Evolutionary conservation across 2,888 invertebrate genomes (phyloP).

Genomic region (Drosophila parthenogenetica): DNA sequence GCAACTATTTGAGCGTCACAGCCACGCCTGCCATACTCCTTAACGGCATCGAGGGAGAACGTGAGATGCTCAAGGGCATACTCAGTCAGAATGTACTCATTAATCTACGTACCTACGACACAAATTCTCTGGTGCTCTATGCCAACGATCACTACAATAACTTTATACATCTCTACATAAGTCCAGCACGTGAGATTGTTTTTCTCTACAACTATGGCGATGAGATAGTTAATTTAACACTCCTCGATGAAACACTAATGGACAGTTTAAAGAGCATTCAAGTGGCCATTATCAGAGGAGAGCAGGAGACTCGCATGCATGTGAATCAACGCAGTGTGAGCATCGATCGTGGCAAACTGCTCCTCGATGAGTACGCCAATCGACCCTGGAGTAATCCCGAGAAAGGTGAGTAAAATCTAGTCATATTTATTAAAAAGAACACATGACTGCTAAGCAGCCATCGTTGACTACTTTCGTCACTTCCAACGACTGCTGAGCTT

Average conservation of each 20-base stretch:
- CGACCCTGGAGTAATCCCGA: slow-evolving; percentile 95
- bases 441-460: neutral
- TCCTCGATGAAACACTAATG: slow-evolving; percentile 89
- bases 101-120: slow-evolving; percentile 94
- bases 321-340: slow-evolving; percentile 92
- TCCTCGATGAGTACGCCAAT: slow-evolving; percentile 92
- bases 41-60: slow-evolving; percentile 85
- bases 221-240: slow-evolving; percentile 91
- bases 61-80: slow-evolving; percentile 88
- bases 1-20: slow-evolving; percentile 90
- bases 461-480: slow-evolving; percentile 57
- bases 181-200: slow-evolving; percentile 91
- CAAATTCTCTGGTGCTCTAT: slow-evolving; percentile 92
- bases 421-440: slow-evolving; percentile 12
- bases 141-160: slow-evolving; percentile 97
- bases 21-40: slow-evolving; percentile 85
- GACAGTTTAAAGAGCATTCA: slow-evolving; percentile 94
- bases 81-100: slow-evolving; percentile 93
- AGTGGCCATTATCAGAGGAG: slow-evolving; percentile 92
- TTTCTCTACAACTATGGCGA: slow-evolving; percentile 94
- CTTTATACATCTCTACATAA: slow-evolving; percentile 94
- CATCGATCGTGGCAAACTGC: slow-evolving; percentile 88
- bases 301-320: slow-evolving; percentile 90
- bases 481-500: slow-evolving; percentile 82
- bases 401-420: slow-evolving; percentile 86